Evolutionary conservation across 2,113 vertebrate genomes (phyloP).

Genomic region (Formicarius rufipectus): DNA sequence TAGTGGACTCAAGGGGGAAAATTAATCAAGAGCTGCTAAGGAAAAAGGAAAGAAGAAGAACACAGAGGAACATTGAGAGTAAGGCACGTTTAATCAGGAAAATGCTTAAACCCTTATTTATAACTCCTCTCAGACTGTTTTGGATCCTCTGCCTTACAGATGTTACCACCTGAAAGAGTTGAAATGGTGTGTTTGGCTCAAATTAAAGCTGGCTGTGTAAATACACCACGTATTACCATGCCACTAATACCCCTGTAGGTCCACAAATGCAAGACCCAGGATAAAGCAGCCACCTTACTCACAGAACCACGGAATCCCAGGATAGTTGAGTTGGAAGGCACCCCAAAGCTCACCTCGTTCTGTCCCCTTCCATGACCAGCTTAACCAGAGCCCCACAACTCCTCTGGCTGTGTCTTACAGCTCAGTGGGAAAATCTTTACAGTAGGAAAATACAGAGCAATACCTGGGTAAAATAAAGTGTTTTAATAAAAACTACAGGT

Average conservation of each 20-base stretch:
- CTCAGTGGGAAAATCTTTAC: neutral
- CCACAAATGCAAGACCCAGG: neutral
- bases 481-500: neutral
- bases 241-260: neutral
- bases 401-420: neutral
- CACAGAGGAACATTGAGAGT: neutral
- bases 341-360: accelerated
- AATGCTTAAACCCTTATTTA: neutral
- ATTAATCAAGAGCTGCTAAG: neutral
- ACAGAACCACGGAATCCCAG: neutral
- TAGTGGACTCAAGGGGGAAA: neutral
- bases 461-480: neutral
- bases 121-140: neutral
- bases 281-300: neutral
- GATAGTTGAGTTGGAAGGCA: neutral
- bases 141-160: neutral
- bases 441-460: neutral
- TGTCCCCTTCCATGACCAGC: neutral
- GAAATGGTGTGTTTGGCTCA: neutral
- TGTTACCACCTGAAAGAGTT: neutral
- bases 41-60: neutral
- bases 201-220: neutral
- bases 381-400: neutral
- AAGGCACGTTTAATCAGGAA: neutral
- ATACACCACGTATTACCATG: neutral